Conservation (phyloP, 2,113 vertebrate genomes). For the Etheostoma cragini region DNA sequence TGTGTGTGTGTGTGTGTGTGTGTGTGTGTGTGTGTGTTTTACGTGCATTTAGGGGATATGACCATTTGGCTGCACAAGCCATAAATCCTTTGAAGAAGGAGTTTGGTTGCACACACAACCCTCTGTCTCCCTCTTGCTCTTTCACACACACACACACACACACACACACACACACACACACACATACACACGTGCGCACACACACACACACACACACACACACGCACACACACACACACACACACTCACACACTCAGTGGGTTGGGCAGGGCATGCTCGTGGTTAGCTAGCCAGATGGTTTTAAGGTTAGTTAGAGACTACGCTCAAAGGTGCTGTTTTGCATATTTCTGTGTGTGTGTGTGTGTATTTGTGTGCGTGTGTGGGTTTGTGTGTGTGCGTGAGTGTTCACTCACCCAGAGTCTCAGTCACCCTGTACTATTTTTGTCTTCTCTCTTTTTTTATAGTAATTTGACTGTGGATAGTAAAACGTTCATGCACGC, state of each 20-base stretch:
- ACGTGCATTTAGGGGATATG: conserved; percentile 74
- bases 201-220: conserved; percentile 33
- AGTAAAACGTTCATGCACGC: conserved; percentile 36
- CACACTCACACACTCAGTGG: conserved; percentile 34
- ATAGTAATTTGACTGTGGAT: conserved; percentile 44
- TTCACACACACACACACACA: not conserved
- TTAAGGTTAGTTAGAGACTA: conserved; percentile 81
- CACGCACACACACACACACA: conserved; percentile 32
- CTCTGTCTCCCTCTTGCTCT: conserved; percentile 18
- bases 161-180: not conserved
- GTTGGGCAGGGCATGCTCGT: conserved; percentile 74
- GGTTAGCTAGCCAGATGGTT: conserved; percentile 81
- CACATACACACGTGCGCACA: not conserved
- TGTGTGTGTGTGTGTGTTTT: conserved; percentile 38
- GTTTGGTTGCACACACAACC: conserved; percentile 59
- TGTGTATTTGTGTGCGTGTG: conserved; percentile 19
- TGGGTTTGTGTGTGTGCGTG: conserved; percentile 35
- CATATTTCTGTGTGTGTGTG: conserved; percentile 34
- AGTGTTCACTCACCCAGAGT: conserved; percentile 52
- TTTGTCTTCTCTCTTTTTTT: conserved; percentile 47
- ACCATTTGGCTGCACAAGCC: conserved; percentile 75
- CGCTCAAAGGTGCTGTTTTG: conserved; percentile 69
- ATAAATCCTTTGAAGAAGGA: conserved; percentile 78
- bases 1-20: conserved; percentile 42
- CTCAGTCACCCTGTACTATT: conserved; percentile 59